Base-by-base conservation (phyloP, 1,140 invertebrate genomes). In the Ceratosolen solmsi region DNA sequence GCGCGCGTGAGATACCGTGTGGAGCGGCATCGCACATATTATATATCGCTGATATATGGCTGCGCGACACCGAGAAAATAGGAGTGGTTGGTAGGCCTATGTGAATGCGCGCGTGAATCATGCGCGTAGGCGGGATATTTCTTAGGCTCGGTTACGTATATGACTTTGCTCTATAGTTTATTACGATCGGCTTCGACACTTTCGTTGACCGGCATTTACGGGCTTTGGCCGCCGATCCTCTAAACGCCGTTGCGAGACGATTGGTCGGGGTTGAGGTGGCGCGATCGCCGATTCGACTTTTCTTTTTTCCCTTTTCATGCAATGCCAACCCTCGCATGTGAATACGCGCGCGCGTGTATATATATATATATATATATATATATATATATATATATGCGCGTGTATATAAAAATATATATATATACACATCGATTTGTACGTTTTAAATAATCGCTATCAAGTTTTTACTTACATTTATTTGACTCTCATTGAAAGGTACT, bases 111-210 rank as follows among this genome's bases (percentile, higher is more conserved):
- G 71, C 78, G 82, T 84, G 85, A 83, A 82, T 83, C 82, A 84
- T 78, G 56, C 84, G 85, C 84, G 84, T 84, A 82, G 84, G 84
- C 68, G 71, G 68, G n/a, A 77, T 51, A 30, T 38, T 63, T 80
- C 71, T 83, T 38, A 20, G 63, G 33, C 33, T 68, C 9, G 63
- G 33, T 4, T n/a, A 17, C 36, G 15, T 20, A 38, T 68, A 68
- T 38, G 20, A 20, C 33, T 68, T n/a, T 33, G 5, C 33, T n/a
- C 33, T n/a, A n/a, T 38, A 13, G 20, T n/a, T 58, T 75, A 71
- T 76, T 49, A 58, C n/a, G 15, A 46, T 51, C 41, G 70, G 36
- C 70, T 49, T 72, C 46, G 70, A 72, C 70, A 51, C 70, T 72
- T 72, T 72, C n/a, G 70, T 27, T 51, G 17, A 51, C 11, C 33